Conservation (phyloP, 2,888 invertebrate genomes). For the Sinotaia quadrata region DNA sequence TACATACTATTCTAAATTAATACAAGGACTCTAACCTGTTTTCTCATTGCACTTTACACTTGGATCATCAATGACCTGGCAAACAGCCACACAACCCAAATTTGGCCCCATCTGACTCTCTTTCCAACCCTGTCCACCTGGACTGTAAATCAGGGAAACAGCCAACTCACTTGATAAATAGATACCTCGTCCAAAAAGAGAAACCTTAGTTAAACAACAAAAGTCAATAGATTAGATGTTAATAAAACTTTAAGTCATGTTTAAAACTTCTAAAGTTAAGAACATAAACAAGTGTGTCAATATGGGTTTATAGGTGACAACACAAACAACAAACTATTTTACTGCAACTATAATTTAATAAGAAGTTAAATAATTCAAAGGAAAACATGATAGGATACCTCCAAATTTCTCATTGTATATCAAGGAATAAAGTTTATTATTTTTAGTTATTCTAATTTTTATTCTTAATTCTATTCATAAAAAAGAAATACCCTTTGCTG, state of each 20-base stretch:
- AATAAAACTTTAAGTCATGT: too few species aligned
- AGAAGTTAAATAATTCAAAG: too few species aligned
- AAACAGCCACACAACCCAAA: conserved; percentile 84
- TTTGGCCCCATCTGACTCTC: conserved; percentile 83
- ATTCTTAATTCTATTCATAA: too few species aligned
- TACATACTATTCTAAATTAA: too few species aligned
- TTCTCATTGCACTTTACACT: conserved; percentile 73
- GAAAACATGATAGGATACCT: too few species aligned
- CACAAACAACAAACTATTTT: too few species aligned
- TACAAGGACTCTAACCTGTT: conserved; percentile 40
- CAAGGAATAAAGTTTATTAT: too few species aligned
- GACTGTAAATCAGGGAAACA: conserved; percentile 82
- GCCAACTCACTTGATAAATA: conserved; percentile 84
- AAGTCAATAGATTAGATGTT: neutral
- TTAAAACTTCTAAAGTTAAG: neutral
- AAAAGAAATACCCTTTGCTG: too few species aligned
- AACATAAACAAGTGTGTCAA: neutral
- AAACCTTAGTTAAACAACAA: conserved; percentile 74
- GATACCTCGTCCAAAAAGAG: conserved; percentile 82
- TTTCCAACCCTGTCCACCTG: conserved; percentile 82
- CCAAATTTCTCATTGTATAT: too few species aligned
- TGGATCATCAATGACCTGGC: conserved; percentile 84
- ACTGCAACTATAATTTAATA: too few species aligned
- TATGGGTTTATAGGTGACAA: too few species aligned
- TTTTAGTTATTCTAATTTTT: too few species aligned